These are phyloP conservation scores for Merops nubicus DNA, from an alignment of 2,113 vertebrate genomes.

Conservation along the genomic window DNA sequence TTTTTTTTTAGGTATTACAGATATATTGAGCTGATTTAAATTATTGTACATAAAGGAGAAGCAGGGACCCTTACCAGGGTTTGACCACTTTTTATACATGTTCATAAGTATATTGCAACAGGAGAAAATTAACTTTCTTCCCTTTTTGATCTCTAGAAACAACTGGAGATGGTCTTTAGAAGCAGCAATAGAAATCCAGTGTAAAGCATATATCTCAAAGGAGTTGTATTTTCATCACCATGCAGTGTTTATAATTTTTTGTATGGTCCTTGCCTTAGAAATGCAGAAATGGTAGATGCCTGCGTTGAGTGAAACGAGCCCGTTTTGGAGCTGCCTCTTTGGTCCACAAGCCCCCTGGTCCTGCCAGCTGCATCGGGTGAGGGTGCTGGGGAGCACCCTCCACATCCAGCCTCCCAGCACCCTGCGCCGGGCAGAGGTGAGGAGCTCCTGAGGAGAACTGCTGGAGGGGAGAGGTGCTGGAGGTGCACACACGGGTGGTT, in stretches of 20 bases:
- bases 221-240: constrained; percentile 51
- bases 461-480: not conserved
- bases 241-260: constrained; percentile 58
- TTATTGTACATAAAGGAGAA: constrained; percentile 94
- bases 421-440: not conserved
- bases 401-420: not conserved
- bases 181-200: constrained; percentile 81
- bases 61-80: constrained; percentile 76
- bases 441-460: not conserved
- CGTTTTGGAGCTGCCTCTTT: not conserved
- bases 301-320: not conserved
- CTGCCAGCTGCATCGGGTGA: too few relatives aligned
- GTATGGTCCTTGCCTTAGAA: constrained; percentile 67
- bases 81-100: constrained; percentile 85
- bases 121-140: constrained; percentile 65
- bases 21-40: constrained; percentile 82
- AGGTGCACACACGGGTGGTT: not conserved
- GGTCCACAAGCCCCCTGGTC: not conserved
- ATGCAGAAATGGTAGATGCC: constrained; percentile 43
- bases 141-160: constrained; percentile 66
- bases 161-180: constrained; percentile 67
- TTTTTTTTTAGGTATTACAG: constrained; percentile 81
- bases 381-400: not conserved
- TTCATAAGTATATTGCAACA: constrained; percentile 74
- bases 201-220: constrained; percentile 70